These are phyloP conservation scores for Zygothrica quintamaculata DNA, from an alignment of 2,888 invertebrate genomes.

Conservation along the genomic window DNA sequence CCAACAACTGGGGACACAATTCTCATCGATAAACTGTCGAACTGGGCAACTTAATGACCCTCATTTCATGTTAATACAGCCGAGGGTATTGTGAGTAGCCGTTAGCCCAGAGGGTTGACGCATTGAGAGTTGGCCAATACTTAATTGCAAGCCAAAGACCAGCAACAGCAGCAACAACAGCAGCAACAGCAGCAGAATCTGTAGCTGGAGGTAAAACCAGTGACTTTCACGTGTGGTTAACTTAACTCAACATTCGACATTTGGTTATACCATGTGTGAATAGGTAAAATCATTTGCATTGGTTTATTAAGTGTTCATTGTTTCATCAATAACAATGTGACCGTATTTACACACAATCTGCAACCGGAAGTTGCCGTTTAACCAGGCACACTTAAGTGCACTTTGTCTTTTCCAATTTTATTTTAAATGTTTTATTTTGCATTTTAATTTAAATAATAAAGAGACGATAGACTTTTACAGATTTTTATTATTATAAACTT, in stretches of 20 bases:
- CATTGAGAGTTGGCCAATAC: slow-evolving; percentile 44
- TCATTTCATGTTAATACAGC: slow-evolving; percentile 61
- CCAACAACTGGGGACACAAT: slow-evolving; percentile 24
- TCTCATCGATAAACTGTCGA: slow-evolving; percentile 64
- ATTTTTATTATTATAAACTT: too few relatives aligned
- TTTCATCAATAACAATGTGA: slow-evolving; percentile 69
- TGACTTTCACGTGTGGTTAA: slow-evolving; percentile 57
- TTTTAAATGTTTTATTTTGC: too few relatives aligned
- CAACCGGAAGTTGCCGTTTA: slow-evolving; percentile 64
- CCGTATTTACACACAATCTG: slow-evolving; percentile 47
- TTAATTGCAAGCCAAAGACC: slow-evolving; percentile 46
- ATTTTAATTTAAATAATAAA: too few relatives aligned
- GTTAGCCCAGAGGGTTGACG: slow-evolving; percentile 9
- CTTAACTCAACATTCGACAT: slow-evolving; percentile 32
- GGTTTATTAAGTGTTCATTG: slow-evolving; percentile 73
- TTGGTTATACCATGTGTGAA: slow-evolving; percentile 45
- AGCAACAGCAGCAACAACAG: neutral
- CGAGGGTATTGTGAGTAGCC: slow-evolving; percentile 27
- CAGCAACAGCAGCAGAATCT: neutral
- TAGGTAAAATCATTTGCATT: slow-evolving; percentile 63
- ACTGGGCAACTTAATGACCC: slow-evolving; percentile 75
- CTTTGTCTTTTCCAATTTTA: slow-evolving; percentile 30
- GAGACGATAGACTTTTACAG: too few relatives aligned
- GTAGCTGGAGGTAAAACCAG: slow-evolving; percentile 3
- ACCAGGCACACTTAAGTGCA: slow-evolving; percentile 65